Base-by-base conservation (phyloP, 30 jellyfish, hydroid and myxozoan genomes). In the Chrysaora quinquecirrha region DNA sequence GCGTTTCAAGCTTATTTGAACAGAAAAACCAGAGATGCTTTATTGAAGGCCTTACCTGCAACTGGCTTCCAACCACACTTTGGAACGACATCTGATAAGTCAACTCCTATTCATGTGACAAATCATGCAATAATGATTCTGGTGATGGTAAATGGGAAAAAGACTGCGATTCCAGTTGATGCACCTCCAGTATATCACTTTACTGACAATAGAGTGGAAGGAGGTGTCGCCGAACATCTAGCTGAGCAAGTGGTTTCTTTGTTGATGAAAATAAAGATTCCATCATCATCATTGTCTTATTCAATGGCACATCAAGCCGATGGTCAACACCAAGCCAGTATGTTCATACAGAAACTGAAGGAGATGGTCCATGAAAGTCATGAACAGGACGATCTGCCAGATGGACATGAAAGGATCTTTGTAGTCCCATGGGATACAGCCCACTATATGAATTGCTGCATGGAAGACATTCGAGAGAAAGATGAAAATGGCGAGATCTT, bases 351-450 rank as follows among this genome's bases (percentile, higher is more conserved):
- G 82, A 64, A n/a, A 28, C 29, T 66, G 60, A 58, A 21, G 27
- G 71, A 58, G 27, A 12, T 58, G 14, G 23, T 58, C 23, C 27
- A 58, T 58, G 71, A 9, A 58, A 67, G 61, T 67, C 79, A 67
- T n/a, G 60, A 61, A 30, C 30, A 11, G 64, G 29, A 34, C 29
- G 48, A 71, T 35, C 69, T 71, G 48, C 69, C 83, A n/a, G 48
- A 33, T n/a, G 48, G 29, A 12, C 74, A 73, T 48, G 85, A 48
- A 48, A 73, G 61, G 63, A 46, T 73, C 85, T 73, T 50, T 29
- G 74, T 73, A 48, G 64, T 73, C 32, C 85, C 85, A 73, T 73
- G 85, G 73, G 85, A 73, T 48, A 73, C 85, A 73, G 85, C 85
- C 28, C 85, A 73, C 64, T 73, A 73, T 58, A 73, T 73, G 85